Evolutionary conservation across 2,888 invertebrate species (phyloP).

Genomic region (Andricus quercusramuli): DNA sequence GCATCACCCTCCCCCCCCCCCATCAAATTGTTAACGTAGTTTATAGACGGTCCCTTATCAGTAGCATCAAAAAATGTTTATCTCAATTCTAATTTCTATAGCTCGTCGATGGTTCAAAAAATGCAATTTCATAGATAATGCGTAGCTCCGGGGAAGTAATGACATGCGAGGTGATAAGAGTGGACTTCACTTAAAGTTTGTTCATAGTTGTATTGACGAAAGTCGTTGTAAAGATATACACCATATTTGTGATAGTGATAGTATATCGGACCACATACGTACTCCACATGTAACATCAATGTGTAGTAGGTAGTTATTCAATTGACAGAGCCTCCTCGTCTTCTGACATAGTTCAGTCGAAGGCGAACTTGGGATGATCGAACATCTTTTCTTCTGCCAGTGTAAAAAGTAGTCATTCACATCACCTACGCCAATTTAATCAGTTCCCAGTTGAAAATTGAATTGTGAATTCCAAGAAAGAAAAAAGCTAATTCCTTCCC

Average conservation of each 20-base stretch:
- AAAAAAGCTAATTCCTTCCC: not conserved
- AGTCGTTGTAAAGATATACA: not conserved
- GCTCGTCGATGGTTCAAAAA: not conserved
- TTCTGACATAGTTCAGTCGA: conserved; percentile 76
- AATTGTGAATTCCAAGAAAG: not conserved
- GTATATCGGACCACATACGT: conserved; percentile 40
- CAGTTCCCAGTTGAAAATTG: not conserved
- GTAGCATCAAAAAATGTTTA: not conserved
- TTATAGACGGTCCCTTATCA: not conserved
- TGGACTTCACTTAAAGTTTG: conserved; percentile 14
- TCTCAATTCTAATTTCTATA: not conserved
- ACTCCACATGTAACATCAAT: conserved; percentile 61
- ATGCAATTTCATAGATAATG: not conserved
- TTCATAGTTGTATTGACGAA: conserved; percentile 1
- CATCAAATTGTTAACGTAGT: no score
- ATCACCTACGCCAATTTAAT: not conserved
- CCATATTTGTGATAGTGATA: not conserved
- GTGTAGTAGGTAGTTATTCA: conserved; percentile 74
- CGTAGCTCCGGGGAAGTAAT: not conserved
- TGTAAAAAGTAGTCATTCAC: conserved; percentile 26
- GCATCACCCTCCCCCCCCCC: no score
- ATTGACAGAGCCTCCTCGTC: conserved; percentile 71
- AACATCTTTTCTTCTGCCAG: conserved; percentile 58
- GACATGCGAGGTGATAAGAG: conserved; percentile 6
- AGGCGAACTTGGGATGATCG: conserved; percentile 72